Conservation (phyloP, 2,797 vertebrate species). For the Chromobotia macracanthus region DNA sequence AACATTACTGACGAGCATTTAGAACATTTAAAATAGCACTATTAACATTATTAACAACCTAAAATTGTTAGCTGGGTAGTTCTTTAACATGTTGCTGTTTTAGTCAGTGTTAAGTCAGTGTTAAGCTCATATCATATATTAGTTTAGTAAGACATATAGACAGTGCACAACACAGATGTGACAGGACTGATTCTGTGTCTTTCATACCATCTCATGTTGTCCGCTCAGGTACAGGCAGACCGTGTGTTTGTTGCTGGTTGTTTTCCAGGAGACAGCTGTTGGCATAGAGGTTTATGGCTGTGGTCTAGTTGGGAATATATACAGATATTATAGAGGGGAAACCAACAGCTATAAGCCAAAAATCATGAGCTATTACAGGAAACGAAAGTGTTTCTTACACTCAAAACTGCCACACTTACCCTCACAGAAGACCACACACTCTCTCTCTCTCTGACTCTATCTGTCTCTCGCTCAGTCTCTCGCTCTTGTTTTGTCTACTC, state of each 20-base stretch:
- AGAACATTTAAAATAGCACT: too few species aligned
- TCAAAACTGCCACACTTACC: constrained; percentile 64
- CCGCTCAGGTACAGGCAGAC: not conserved
- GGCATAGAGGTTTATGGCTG: not conserved
- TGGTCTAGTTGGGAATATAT: constrained; percentile 3
- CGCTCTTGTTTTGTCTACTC: constrained; percentile 54
- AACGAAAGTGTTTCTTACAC: constrained; percentile 61
- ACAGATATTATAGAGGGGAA: constrained; percentile 11
- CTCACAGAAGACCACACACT: constrained; percentile 66
- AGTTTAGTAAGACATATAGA: too few species aligned
- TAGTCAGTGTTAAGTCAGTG: too few species aligned
- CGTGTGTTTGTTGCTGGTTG: not conserved
- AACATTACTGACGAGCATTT: too few species aligned
- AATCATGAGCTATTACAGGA: constrained; percentile 66
- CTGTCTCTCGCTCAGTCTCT: not conserved
- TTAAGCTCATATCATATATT: too few species aligned
- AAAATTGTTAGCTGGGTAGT: too few species aligned
- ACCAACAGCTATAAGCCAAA: constrained; percentile 53
- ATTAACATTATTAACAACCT: too few species aligned
- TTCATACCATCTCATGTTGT: not conserved
- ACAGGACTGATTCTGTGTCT: too few species aligned
- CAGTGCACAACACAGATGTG: too few species aligned
- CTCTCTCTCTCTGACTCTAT: not conserved
- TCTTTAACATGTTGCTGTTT: too few species aligned
- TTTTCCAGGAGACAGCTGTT: not conserved